Base-by-base conservation (phyloP, 2,888 invertebrate species). In the Caenorhabditis zanzibari region DNA sequence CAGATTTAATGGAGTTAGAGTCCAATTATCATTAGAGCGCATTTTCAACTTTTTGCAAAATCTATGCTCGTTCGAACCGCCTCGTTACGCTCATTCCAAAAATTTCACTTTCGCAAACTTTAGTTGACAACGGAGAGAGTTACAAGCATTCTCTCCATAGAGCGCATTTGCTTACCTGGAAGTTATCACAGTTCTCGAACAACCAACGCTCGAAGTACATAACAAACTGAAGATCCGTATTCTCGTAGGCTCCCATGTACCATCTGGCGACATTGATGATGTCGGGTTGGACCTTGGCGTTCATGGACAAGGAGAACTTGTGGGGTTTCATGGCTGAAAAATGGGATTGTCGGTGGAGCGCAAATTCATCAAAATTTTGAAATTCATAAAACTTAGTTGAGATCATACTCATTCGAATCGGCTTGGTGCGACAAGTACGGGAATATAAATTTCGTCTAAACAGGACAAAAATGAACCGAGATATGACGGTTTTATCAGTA, bases 191-290 rank as follows among this genome's bases (percentile, higher is more conserved):
- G 54, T 87, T 81, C 69, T 87, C 88, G 72, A 90, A 85, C 19
- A 87, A 66, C 82, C 89, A 87, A 16, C 90, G 73, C 19, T 88
- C 89, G 52, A 89, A 87, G 77, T 85, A 90, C 88, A 90, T 87
- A 32, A 85, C 88, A 66, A 90, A 89, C 52, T 89, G 86, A 44
- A 85, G 71, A 54, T 87, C 83, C 5, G 81, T 85, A 71, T 83
- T 80, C 24, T 41, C 66, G 19, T 75, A 81, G 2, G 74, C 77
- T 26, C 89, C 88, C 74, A 74, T 76, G 56, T 87, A 80, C 89
- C 89, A 89, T 44, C 72, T 80, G 54, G 85, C 76, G 7, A 89
- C 82, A 26, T 90, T 85, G 24, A 64, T 19, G 24, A 85, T 22
- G 61, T 90, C 89, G 0, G 88, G 86, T 64, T 86, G 84, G 9